Evolutionary conservation across 2,113 vertebrate genomes (phyloP), one percentile per base, ranked within the genome.

Genomic region (Mungos mungo): DNA sequence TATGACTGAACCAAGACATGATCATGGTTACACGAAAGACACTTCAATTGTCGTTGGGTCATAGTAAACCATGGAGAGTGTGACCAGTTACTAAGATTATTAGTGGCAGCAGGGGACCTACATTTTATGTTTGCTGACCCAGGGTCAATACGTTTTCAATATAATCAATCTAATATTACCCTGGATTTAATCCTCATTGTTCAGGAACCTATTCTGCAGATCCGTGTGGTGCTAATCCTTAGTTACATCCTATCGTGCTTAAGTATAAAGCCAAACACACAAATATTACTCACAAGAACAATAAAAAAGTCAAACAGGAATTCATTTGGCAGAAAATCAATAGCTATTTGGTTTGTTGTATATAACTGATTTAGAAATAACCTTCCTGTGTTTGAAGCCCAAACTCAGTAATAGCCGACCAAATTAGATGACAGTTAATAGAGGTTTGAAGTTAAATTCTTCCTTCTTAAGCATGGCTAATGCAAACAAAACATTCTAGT

Each of bases 251-350:
- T 88, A n/a, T 81, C 63, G 29, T 77, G 33, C 65, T 94, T 96
- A 95, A 94, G 3, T 81, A 41, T 71, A 96, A 92, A 95, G n/a
- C 29, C 57, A 96, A 88, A 76, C 12, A 81, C 69, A 82, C 81
- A 63, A 54, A 11, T 71, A 65, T 89, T 79, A 50, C 16, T 93
- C 68, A 74, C 14, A 79, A 84, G 27, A 81, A 92, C 41, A 92
- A 60, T 65, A 33, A 94, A 47, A 92, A 15, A 88, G 29, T 71
- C n/a, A 88, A 57, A 84, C 14, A 50, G 74, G 29, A 95, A 90
- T 94, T 96, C 80, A 94, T 60, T 84, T 90, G 88, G 97, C 76
- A 95, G 65, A 96, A 96, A 92, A 95, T 83, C 90, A 96, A 89
- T 84, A 94, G 74, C 27, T 89, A 1, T 54, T 90, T 94, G 29